Evolutionary conservation across 2,888 invertebrate species (phyloP).

Genomic region (Calephelis perditalis): DNA sequence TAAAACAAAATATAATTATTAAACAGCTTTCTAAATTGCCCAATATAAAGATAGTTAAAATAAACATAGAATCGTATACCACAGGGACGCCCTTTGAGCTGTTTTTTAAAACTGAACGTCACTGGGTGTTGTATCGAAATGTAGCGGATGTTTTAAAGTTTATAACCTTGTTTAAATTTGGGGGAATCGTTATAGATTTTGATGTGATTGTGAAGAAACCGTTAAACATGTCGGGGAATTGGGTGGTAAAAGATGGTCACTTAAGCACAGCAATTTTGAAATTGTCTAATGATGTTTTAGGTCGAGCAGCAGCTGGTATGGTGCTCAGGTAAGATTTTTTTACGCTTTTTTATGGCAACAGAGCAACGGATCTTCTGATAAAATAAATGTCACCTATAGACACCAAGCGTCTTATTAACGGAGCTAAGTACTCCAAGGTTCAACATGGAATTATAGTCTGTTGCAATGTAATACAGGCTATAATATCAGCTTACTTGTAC

Average conservation of each 20-base stretch:
- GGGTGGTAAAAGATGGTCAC: conserved; percentile 8
- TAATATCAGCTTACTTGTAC: too few relatives aligned
- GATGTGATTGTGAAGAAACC: conserved; percentile 11
- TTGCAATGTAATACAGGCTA: too few relatives aligned
- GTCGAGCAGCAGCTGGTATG: conserved; percentile 12
- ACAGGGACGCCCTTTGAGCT: not conserved
- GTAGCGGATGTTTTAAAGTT: conserved; percentile 12
- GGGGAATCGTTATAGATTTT: conserved; percentile 11
- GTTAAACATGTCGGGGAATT: conserved; percentile 3
- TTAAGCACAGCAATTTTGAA: conserved; percentile 10
- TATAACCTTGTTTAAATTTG: conserved; percentile 8
- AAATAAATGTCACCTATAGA: not conserved
- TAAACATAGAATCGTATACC: conserved; percentile 4
- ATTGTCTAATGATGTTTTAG: conserved; percentile 15
- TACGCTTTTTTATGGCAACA: not conserved
- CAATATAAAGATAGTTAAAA: conserved; percentile 2
- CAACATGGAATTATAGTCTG: too few relatives aligned
- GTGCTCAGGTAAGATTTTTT: conserved; percentile 9
- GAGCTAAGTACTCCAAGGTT: too few relatives aligned
- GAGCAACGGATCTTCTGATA: not conserved
- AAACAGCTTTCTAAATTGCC: conserved; percentile 1
- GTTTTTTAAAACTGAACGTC: not conserved
- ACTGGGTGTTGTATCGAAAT: not conserved
- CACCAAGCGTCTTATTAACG: not conserved
- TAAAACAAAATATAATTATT: not conserved